Percentiles rank a stretch among this genome's conserved stretches.
These are phyloP conservation scores for Nesospiza acunhae DNA, from an alignment of 2,113 vertebrate species.

Conservation along the genomic window DNA sequence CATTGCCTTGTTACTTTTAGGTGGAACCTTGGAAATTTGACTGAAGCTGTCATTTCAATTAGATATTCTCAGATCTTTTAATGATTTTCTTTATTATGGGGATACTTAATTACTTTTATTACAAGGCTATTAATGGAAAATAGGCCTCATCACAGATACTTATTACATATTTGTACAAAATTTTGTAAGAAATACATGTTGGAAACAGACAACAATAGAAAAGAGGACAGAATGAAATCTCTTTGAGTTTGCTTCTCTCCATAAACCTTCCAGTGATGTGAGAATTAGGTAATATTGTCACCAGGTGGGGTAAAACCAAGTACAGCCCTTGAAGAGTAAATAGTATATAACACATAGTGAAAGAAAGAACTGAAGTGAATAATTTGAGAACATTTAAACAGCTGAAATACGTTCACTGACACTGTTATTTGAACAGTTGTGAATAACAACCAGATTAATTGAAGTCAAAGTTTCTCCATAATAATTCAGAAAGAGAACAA, in stretches of 20 bases:
- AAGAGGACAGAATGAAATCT: background rate
- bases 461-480: constrained; percentile 54
- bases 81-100: background rate
- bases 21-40: background rate
- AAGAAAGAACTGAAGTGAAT: constrained; percentile 50
- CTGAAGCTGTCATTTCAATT: background rate
- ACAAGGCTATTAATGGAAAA: background rate
- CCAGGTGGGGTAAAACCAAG: background rate
- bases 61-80: background rate
- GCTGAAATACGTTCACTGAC: constrained; percentile 59
- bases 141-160: background rate
- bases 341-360: background rate
- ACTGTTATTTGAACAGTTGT: constrained; percentile 51
- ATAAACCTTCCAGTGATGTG: background rate
- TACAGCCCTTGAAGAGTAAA: constrained; percentile 12
- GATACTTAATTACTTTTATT: background rate
- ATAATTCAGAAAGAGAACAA: constrained; percentile 64
- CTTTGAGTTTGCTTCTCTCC: background rate
- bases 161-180: background rate
- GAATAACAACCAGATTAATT: constrained; percentile 57
- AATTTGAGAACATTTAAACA: constrained; percentile 50
- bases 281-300: background rate
- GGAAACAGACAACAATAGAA: background rate
- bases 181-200: background rate
- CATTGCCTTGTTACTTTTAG: background rate